Base-by-base conservation (phyloP, 2,888 invertebrate species). In the Trachelus troglodyta region DNA sequence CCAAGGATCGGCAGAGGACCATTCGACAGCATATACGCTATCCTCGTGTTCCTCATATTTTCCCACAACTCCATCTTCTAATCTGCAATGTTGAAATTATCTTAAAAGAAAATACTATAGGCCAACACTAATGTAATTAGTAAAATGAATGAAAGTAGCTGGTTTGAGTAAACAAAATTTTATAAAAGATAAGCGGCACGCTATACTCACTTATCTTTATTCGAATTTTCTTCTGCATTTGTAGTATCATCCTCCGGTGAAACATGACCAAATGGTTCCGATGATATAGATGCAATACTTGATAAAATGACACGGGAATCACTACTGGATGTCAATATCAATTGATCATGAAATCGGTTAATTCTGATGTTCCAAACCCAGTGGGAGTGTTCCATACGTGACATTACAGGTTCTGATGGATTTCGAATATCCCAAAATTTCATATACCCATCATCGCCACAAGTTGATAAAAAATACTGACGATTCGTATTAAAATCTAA, bases 1-100 rank as follows among this genome's bases (percentile, higher is more conserved):
- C 99, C 99, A 99, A 23, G 99, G 98, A 93, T 99, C 99, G 34
- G 97, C 97, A 34, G 96, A 95, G 81, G 98, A 98, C 99, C 99
- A 99, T 92, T 98, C 98, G 0, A 96, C 97, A 88, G 97, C 96
- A 92, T 99, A 99, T 30, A 99, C 99, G 11, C 98, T 98, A 92
- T 99, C 99, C 91, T 99, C 99, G 89, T 99, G 99, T 86, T 98
- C 98, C 90, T 99, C 98, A 89, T 98, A 98, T 79, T 96, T 96
- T 77, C 97, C 96, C 6, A 99, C 93, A 0, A 98, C 95, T 1
- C 98, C 98, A 92, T 99, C 99, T 83, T 96, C 94, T 35, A 96
- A 90, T 77, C 95, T 96, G 87, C 75, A 86, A 83, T 34, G 69
- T 73, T 84, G 34, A 35, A 73, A 76, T 56, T n/a, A 35, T 71